A percentile compares a stretch with the other conserved stretches of the same genome.
Conservation (phyloP, 2,113 vertebrate genomes). For the Phasianus colchicus region DNA sequence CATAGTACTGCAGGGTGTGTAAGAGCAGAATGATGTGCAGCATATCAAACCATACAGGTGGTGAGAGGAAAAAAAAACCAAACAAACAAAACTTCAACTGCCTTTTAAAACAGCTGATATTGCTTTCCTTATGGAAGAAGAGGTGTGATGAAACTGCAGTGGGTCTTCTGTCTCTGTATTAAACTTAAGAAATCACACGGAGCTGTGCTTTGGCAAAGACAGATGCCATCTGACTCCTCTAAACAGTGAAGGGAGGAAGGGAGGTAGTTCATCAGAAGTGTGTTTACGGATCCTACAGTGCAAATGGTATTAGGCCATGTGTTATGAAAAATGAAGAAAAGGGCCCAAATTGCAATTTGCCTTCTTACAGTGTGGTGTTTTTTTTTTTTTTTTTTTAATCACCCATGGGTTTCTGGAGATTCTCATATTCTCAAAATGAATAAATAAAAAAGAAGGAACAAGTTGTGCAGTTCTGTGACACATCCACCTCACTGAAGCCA, state of each 20-base stretch:
- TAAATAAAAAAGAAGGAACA: accelerated
- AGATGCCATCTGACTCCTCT: background rate
- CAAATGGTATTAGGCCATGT: accelerated
- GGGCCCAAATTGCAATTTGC: accelerated
- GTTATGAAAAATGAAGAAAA: accelerated
- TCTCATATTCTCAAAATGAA: background rate
- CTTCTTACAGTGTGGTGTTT: background rate
- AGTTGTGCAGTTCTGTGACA: accelerated
- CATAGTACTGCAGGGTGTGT: accelerated
- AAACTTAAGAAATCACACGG: background rate
- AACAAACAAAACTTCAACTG: background rate
- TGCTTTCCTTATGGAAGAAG: background rate
- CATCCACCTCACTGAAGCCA: accelerated
- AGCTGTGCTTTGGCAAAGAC: background rate
- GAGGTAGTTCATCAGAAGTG: accelerated
- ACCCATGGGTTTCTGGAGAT: accelerated
- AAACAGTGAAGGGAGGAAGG: background rate
- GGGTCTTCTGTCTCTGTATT: background rate
- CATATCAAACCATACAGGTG: accelerated
- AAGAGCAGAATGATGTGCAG: background rate
- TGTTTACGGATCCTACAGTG: too few relatives aligned
- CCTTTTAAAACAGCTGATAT: background rate
- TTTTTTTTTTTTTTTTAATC: background rate
- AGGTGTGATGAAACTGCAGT: accelerated
- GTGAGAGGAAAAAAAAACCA: background rate